Evolutionary conservation across 1,140 invertebrate genomes (phyloP).

Genomic region (Drosophila ogumai): DNA sequence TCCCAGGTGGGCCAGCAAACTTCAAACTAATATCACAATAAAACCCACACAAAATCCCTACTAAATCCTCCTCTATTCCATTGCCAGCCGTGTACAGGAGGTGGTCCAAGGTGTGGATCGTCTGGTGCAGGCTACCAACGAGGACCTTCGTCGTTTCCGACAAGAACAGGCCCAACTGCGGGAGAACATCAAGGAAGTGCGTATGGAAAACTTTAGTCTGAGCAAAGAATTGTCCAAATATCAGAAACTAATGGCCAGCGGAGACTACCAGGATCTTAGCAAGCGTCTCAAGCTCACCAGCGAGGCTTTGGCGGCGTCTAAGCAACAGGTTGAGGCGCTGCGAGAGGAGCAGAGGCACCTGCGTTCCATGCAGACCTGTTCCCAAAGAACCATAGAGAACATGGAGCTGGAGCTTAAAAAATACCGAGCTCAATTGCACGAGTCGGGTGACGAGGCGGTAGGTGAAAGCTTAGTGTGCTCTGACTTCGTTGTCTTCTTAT

Average conservation of each 20-base stretch:
- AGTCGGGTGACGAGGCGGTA: slow-evolving; percentile 40
- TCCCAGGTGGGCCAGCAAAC: slow-evolving; percentile 31
- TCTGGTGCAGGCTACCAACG: slow-evolving; percentile 48
- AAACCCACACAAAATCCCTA: too few relatives aligned
- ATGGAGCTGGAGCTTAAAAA: slow-evolving; percentile 67
- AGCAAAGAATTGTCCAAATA: slow-evolving; percentile 34
- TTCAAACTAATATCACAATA: not conserved
- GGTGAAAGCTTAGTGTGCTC: not conserved
- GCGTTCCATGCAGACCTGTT: slow-evolving; percentile 45
- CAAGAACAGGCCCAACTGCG: slow-evolving; percentile 44
- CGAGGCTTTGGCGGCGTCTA: slow-evolving; percentile 56
- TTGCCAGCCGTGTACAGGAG: slow-evolving; percentile 20
- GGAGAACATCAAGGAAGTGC: slow-evolving; percentile 32
- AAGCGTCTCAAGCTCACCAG: slow-evolving; percentile 42
- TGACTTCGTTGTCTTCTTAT: slow-evolving; percentile 1
- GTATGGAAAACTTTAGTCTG: slow-evolving; percentile 59
- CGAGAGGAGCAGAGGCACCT: slow-evolving; percentile 54
- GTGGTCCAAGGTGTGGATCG: slow-evolving; percentile 49
- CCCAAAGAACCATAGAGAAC: slow-evolving; percentile 60
- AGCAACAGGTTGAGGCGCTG: slow-evolving; percentile 58
- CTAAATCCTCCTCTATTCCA: not conserved
- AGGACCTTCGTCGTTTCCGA: slow-evolving; percentile 52
- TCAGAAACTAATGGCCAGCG: slow-evolving; percentile 4
- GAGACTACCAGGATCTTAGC: slow-evolving; percentile 24
- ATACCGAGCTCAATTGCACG: slow-evolving; percentile 60